Evolutionary conservation across 2,888 invertebrate genomes (phyloP), one percentile per base, ranked within the genome.

Genomic region (Dendrolimus houi): DNA sequence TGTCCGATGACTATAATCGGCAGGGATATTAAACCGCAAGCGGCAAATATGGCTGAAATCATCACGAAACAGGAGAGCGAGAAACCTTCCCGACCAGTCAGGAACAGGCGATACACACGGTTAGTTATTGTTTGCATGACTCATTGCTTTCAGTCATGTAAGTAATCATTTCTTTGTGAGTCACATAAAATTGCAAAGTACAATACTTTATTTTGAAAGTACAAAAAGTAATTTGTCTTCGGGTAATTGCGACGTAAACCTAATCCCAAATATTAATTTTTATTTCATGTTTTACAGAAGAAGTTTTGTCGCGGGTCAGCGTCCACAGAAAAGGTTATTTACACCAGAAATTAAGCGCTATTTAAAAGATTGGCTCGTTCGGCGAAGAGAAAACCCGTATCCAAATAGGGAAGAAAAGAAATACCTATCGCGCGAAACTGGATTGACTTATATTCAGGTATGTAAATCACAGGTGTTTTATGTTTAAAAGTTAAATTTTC

Each of bases 291-390:
- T 12, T 84, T 84, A 55, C 83, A 93, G 93, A 71, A 86, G 92
- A 75, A 88, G 88, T 63, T 89, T 92, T 73, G 91, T 91, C 8
- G 92, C 92, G 54, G 93, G 93, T 56, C 92, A 92, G 71, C 92
- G 94, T 54, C 93, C 94, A 47, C 92, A 93, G 56, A 95, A 95
- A 75, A 91, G 95, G 62, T 89, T 95, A 40, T 95, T 95, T 78
- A 95, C 95, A 9, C 95, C 95, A 58, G 95, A 95, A 90, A 95
- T 95, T 69, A 95, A 95, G 74, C 91, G 93, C 62, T 94, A 93
- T 83, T 87, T 95, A 40, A 95, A 95, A 83, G 94, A 95, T 71
- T 95, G 95, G 95, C 87, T 95, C 12, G 93, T 95, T 13, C 87
- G 95, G 54, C 89, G 95, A 67, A 91, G 95, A 75, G 95, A 95